phyloP scores from a whole-genome alignment of 2,888 invertebrate genomes.

The Lasioglossum oenotherae region DNA sequence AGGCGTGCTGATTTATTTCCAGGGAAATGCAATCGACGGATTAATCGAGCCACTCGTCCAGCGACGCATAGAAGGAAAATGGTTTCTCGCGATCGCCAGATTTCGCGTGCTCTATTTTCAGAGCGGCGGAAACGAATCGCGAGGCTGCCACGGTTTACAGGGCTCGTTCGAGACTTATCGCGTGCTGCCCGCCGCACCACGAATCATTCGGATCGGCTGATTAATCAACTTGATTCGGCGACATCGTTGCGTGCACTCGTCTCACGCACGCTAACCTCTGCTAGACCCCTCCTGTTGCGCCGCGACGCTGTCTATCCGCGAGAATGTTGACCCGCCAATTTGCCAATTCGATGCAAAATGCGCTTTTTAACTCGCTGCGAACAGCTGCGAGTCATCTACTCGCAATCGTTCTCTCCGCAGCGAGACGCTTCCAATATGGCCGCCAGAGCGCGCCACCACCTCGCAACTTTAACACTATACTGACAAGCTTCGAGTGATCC shows the following conservation, averaged over 20 bases:
- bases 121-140: not conserved
- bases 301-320: slow-evolving; percentile 13
- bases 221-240: slow-evolving; percentile 13
- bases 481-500: not conserved
- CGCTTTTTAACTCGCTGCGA: not conserved
- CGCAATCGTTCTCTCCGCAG: not conserved
- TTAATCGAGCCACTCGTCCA: slow-evolving; percentile 32
- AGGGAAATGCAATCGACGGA: slow-evolving; percentile 40
- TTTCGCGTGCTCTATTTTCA: slow-evolving; percentile 28
- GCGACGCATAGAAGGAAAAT: slow-evolving; percentile 2
- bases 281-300: not conserved
- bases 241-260: slow-evolving; percentile 35
- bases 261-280: not conserved
- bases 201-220: slow-evolving; percentile 3
- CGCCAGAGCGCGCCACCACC: not conserved
- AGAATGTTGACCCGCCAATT: slow-evolving; percentile 27
- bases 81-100: not conserved
- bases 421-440: not conserved
- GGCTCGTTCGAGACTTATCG: slow-evolving; percentile 13
- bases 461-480: not conserved
- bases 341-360: slow-evolving; percentile 36
- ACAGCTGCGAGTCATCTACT: not conserved
- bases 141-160: not conserved
- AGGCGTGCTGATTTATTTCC: slow-evolving; percentile 45
- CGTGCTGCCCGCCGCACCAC: not conserved